A percentile compares a stretch with the other conserved stretches of the same genome.
These are phyloP conservation scores for Pelecanus crispus DNA, from an alignment of 2,113 vertebrate genomes.

Conservation along the genomic window DNA sequence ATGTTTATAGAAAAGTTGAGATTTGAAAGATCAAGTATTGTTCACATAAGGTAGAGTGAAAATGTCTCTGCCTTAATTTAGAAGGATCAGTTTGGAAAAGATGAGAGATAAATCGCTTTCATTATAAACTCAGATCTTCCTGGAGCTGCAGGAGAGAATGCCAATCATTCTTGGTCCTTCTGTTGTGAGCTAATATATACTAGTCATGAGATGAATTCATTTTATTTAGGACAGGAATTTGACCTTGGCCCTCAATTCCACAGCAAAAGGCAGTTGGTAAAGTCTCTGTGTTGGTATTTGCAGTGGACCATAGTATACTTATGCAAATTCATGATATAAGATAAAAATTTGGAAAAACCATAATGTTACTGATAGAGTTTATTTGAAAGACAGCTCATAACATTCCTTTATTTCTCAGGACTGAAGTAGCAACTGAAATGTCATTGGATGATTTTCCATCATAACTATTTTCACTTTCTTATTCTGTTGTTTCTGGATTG, in stretches of 20 bases:
- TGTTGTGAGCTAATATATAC: slow-evolving; percentile 36
- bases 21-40: slow-evolving; percentile 43
- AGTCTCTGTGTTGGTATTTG: not conserved
- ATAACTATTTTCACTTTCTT: not conserved
- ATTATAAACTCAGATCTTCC: slow-evolving; percentile 41
- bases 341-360: not conserved
- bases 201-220: slow-evolving; percentile 47
- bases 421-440: not conserved
- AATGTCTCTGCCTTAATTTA: slow-evolving; percentile 58
- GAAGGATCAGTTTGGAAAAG: slow-evolving; percentile 46
- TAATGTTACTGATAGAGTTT: not conserved
- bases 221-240: slow-evolving; percentile 36
- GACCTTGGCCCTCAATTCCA: slow-evolving; percentile 48
- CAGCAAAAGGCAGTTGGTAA: not conserved
- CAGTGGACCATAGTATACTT: not conserved
- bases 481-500: not conserved
- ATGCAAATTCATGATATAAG: not conserved
- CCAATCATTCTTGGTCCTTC: slow-evolving; percentile 34
- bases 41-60: slow-evolving; percentile 25
- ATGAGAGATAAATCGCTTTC: slow-evolving; percentile 57
- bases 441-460: not conserved
- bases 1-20: slow-evolving; percentile 6
- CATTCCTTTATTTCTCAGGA: not conserved
- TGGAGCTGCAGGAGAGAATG: not conserved
- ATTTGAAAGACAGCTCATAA: not conserved